These are phyloP conservation scores for Lophura nycthemera DNA, from an alignment of 2,113 vertebrate genomes.

Conservation along the genomic window DNA sequence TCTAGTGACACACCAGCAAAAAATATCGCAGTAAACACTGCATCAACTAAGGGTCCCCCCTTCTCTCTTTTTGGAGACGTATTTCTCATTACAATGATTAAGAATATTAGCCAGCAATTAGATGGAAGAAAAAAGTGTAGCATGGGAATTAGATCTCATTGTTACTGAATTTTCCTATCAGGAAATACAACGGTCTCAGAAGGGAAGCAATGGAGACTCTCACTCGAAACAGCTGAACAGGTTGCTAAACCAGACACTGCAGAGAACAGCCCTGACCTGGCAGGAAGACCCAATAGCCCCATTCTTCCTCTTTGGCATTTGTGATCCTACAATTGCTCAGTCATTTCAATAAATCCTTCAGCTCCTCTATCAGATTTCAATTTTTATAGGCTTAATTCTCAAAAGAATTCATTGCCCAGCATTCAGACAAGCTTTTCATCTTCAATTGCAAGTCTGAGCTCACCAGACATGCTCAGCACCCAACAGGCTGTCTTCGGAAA, in stretches of 20 bases:
- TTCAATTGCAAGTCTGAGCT: neutral
- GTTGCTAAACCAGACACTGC: neutral
- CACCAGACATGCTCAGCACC: neutral
- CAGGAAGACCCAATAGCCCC: constrained; percentile 48
- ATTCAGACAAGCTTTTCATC: constrained; percentile 6
- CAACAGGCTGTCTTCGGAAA: neutral
- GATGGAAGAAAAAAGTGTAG: neutral
- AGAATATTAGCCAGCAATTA: neutral
- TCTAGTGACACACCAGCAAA: neutral
- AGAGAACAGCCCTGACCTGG: constrained; percentile 18
- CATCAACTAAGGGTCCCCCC: rapidly evolving
- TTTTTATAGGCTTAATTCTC: constrained; percentile 3
- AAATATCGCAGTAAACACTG: neutral
- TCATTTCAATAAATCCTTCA: constrained; percentile 62
- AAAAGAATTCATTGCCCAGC: neutral
- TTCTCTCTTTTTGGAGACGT: neutral
- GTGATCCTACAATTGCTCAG: neutral
- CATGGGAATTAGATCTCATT: neutral
- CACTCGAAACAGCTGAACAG: neutral
- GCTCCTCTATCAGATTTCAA: neutral
- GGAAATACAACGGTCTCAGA: constrained; percentile 45
- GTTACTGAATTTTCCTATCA: constrained; percentile 54
- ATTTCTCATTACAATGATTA: neutral
- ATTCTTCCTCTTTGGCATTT: constrained; percentile 62
- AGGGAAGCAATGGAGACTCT: constrained; percentile 55